Evolutionary conservation across 2,113 vertebrate genomes (phyloP), one percentile per base, ranked within the genome.

Genomic region (Anoura caudifer): DNA sequence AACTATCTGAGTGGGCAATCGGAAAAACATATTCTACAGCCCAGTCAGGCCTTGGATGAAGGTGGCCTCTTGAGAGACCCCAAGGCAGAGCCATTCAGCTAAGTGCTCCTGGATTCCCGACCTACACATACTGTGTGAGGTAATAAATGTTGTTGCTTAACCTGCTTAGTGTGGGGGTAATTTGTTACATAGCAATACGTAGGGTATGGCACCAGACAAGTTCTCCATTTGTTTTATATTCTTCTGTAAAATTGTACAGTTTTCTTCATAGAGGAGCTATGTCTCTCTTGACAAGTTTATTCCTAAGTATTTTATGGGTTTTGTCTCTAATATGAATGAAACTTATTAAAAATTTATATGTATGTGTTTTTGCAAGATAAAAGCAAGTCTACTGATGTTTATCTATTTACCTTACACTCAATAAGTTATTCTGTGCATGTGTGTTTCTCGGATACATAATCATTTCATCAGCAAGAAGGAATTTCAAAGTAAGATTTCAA

Each of bases 351-450:
- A 90, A 19, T 38, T 87, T 91, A 11, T 59, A 69, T 69, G 12
- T 56, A 41, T 79, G 43, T 77, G 36, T 52, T 95, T 96, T 41
- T 85, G 9, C 43, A 94, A 84, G 70, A 76, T 90, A 33, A 94
- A 3, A 75, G 9, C 50, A 96, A 85, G 19, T 76, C 70, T 41
- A 69, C 6, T 84, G n/a, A 69, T 70, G 73, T 56, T 72, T 52
- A 81, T 5, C 47, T 75, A 36, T 87, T 95, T 76, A 83, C 77
- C 43, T 43, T 45, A 85, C 16, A 92, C 75, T 80, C 67, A 82
- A n/a, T 77, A n/a, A 77, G n/a, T 90, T 24, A 73, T 54, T 72
- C 4, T 26, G 20, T 80, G 77, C 38, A n/a, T 26, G 45, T 50
- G 73, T 50, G 5, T 91, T 94, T 87, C 36, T 61, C 13, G 24